These are phyloP conservation scores for Lucilia cuprina DNA, from an alignment of 1,140 invertebrate genomes.

Conservation along the genomic window DNA sequence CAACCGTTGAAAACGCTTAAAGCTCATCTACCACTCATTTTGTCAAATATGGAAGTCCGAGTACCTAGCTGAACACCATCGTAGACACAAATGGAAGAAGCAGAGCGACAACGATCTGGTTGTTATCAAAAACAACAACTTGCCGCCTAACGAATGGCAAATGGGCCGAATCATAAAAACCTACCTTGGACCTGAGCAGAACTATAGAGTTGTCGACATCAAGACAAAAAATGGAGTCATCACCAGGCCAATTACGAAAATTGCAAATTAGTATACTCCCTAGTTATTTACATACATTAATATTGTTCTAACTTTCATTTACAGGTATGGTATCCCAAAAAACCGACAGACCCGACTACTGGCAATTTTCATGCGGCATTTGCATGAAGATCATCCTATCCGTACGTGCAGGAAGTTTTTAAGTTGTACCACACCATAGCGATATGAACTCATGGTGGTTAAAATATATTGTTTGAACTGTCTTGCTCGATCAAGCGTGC, in stretches of 20 bases:
- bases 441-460: too few species aligned
- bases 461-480: too few species aligned
- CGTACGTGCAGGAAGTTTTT: too few species aligned
- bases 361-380: too few species aligned
- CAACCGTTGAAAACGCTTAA: neutral
- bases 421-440: too few species aligned
- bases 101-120: too few species aligned
- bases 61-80: too few species aligned
- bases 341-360: neutral
- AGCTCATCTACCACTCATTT: neutral
- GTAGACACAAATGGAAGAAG: too few species aligned
- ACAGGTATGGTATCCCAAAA: neutral
- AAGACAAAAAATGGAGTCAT: neutral
- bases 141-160: neutral
- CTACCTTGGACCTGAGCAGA: neutral
- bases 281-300: neutral
- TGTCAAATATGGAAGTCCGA: too few species aligned
- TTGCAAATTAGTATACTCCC: neutral
- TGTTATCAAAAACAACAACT: too few species aligned
- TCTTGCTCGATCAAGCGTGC: too few species aligned
- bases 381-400: too few species aligned
- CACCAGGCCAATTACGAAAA: neutral
- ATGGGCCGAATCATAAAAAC: neutral
- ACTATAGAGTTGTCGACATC: neutral
- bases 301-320: neutral